phyloP scores from a whole-genome alignment of 2,888 invertebrate genomes.

The Lobophora halterata region DNA sequence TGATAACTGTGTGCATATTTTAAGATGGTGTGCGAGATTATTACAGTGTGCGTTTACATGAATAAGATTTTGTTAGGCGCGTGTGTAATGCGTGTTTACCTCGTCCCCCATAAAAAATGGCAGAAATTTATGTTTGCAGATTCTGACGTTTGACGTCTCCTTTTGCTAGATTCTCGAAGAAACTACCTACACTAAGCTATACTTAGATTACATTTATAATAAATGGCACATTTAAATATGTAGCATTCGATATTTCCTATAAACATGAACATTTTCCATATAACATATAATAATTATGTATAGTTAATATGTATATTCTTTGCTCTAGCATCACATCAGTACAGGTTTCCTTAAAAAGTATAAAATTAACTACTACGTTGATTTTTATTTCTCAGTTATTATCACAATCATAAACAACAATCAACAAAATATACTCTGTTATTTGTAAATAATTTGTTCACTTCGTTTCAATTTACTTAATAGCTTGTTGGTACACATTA shows the following conservation, averaged over 20 bases:
- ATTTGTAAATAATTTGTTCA: conserved; percentile 18
- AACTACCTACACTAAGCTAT: conserved; percentile 48
- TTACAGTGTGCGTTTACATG: too few relatives aligned
- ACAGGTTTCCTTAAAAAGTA: conserved; percentile 61
- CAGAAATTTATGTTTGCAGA: too few relatives aligned
- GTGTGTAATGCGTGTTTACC: too few relatives aligned
- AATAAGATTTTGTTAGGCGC: too few relatives aligned
- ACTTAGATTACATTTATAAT: conserved; percentile 51
- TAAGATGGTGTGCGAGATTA: too few relatives aligned
- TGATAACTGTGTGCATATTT: too few relatives aligned
- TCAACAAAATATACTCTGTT: conserved; percentile 38
- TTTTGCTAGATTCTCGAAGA: too few relatives aligned
- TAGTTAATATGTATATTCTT: conserved; percentile 62
- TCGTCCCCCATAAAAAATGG: too few relatives aligned
- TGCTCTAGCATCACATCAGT: conserved; percentile 75
- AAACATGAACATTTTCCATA: conserved; percentile 41
- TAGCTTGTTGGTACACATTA: too few relatives aligned
- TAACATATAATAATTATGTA: conserved; percentile 40
- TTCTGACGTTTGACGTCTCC: too few relatives aligned
- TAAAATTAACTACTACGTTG: conserved; percentile 45
- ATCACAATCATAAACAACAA: conserved; percentile 50
- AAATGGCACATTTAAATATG: conserved; percentile 74
- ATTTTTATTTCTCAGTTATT: conserved; percentile 44
- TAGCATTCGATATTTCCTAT: conserved; percentile 58
- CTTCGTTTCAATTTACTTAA: too few relatives aligned